phyloP scores from a whole-genome alignment of 2,113 vertebrate genomes.

The Pristiophorus japonicus region DNA sequence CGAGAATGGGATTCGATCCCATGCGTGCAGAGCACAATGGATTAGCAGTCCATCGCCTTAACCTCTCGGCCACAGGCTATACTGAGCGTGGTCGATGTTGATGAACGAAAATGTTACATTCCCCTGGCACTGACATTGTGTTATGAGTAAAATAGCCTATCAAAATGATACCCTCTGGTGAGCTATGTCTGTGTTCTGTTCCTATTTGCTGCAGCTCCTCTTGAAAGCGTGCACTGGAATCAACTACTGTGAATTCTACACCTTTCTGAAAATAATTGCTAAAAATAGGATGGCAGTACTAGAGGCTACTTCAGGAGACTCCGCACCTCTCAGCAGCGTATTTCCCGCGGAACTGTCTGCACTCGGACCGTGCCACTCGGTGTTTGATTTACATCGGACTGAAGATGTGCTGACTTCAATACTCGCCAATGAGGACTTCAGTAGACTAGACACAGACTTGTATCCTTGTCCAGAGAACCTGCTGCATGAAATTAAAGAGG shows the following conservation, averaged over 20 bases:
- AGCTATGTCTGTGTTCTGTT: no score
- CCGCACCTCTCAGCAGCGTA: slow-evolving; percentile 31
- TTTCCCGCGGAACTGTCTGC: slow-evolving; percentile 47
- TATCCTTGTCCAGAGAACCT: slow-evolving; percentile 60
- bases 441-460: slow-evolving; percentile 58
- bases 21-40: no score
- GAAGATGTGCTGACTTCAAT: slow-evolving; percentile 69
- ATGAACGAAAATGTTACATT: not conserved
- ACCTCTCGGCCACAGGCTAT: not conserved
- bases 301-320: slow-evolving; percentile 47
- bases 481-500: slow-evolving; percentile 67
- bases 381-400: slow-evolving; percentile 77
- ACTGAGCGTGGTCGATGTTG: not conserved
- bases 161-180: not conserved
- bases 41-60: no score
- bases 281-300: slow-evolving; percentile 67
- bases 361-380: slow-evolving; percentile 71
- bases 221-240: slow-evolving; percentile 93
- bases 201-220: slow-evolving; percentile 64
- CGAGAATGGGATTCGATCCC: no score
- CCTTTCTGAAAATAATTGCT: slow-evolving; percentile 77
- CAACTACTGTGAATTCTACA: slow-evolving; percentile 81
- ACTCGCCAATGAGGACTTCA: slow-evolving; percentile 76
- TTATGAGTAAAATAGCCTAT: not conserved
- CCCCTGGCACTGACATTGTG: no score